These are phyloP conservation scores for Onychorhynchus coronatus DNA, from an alignment of 2,113 vertebrate genomes.

Conservation along the genomic window DNA sequence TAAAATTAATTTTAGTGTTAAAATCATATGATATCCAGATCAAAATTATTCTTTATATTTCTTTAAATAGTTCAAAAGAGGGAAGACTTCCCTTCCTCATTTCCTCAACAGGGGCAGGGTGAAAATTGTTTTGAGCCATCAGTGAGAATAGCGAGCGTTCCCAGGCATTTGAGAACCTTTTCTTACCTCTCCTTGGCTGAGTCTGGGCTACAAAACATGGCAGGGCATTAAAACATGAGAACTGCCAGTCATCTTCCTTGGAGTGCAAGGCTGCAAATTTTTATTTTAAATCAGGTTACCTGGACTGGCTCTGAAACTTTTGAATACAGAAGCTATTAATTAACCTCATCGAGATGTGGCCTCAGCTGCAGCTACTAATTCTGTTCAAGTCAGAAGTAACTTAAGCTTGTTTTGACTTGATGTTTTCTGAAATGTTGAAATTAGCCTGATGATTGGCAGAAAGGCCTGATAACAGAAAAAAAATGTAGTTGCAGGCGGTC, in stretches of 20 bases:
- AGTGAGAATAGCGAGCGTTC: not conserved
- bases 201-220: not conserved
- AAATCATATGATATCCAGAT: not conserved
- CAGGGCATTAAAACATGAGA: not conserved
- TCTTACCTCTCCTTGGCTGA: not conserved
- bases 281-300: not conserved
- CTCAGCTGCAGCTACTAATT: not conserved
- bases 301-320: not conserved
- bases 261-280: not conserved
- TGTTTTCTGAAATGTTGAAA: slow-evolving; percentile 19
- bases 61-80: not conserved
- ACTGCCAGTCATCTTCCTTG: not conserved
- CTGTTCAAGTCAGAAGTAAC: not conserved
- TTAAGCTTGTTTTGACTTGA: not conserved
- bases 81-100: not conserved
- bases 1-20: not conserved
- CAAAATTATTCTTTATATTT: not conserved
- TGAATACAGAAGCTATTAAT: not conserved
- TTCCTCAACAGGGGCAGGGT: not conserved
- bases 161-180: not conserved
- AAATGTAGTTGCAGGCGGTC: not conserved
- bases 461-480: not conserved
- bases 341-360: not conserved
- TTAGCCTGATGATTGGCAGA: not conserved
- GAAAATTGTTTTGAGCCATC: not conserved